phyloP scores from a whole-genome alignment of 1,140 invertebrate genomes.

The Platorchestia sp. region DNA sequence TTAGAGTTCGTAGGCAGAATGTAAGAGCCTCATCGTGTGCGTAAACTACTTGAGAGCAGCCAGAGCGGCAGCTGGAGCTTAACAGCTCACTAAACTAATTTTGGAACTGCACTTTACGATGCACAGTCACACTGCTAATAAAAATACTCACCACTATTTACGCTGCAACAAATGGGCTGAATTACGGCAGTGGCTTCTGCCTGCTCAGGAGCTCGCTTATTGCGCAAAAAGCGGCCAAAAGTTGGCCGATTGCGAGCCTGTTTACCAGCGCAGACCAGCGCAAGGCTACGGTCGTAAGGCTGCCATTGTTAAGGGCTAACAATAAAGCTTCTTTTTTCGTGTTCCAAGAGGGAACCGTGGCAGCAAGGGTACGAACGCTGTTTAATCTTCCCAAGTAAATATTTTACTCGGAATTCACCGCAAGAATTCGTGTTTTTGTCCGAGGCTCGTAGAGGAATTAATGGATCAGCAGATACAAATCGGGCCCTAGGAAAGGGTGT shows the following conservation, averaged over 20 bases:
- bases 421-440: conserved; percentile 51
- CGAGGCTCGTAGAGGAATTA: conserved; percentile 28
- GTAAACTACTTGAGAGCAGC: neutral
- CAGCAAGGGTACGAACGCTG: conserved; percentile 20
- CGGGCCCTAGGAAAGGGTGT: conserved; percentile 43
- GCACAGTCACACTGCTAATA: conserved; percentile 53
- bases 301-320: conserved; percentile 50
- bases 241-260: conserved; percentile 46
- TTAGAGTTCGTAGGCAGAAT: neutral
- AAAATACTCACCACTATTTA: conserved; percentile 49
- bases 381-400: conserved; percentile 52
- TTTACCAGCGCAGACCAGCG: conserved; percentile 34
- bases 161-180: conserved; percentile 44
- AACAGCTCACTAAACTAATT: conserved; percentile 53
- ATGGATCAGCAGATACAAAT: conserved; percentile 54
- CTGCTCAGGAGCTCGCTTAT: conserved; percentile 23
- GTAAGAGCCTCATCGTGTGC: neutral
- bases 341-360: conserved; percentile 16
- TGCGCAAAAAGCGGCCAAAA: conserved; percentile 43
- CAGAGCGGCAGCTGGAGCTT: conserved; percentile 10
- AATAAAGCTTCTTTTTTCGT: conserved; percentile 50
- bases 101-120: conserved; percentile 36
- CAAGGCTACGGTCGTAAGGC: conserved; percentile 33
- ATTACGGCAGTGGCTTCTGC: conserved; percentile 46
- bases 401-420: conserved; percentile 49